phyloP scores from a whole-genome alignment of 1,140 invertebrate genomes.

The Diabrotica virgifera region DNA sequence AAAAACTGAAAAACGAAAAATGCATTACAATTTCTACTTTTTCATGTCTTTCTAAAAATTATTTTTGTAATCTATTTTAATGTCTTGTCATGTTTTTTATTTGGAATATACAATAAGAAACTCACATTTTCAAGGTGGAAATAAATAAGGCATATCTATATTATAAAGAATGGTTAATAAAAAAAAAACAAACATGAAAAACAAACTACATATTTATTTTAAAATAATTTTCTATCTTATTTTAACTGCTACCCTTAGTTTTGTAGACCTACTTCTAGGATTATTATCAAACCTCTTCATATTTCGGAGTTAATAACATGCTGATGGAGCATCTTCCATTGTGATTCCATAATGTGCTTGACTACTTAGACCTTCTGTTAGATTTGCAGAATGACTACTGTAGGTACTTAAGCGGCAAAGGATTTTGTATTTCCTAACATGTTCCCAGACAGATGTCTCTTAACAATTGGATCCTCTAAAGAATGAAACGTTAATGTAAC shows the following conservation, averaged over 20 bases:
- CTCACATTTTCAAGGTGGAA: no score
- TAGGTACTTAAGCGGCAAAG: conserved; percentile 66
- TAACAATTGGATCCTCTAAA: conserved; percentile 92
- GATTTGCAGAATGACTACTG: conserved; percentile 55
- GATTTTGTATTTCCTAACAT: conserved; percentile 64
- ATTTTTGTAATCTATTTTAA: no score
- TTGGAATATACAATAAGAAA: no score
- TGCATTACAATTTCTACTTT: no score
- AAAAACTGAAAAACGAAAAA: not conserved
- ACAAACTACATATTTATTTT: not conserved
- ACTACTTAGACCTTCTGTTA: conserved; percentile 59
- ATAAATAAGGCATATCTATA: not conserved
- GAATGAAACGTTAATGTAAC: conserved; percentile 89
- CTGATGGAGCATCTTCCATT: conserved; percentile 78
- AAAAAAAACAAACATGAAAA: not conserved
- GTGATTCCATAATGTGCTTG: conserved; percentile 57
- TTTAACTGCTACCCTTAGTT: conserved; percentile 76
- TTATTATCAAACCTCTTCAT: conserved; percentile 75
- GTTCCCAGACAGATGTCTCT: conserved; percentile 81
- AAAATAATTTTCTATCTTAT: conserved; percentile 36
- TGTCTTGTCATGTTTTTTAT: no score
- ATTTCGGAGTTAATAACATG: conserved; percentile 73
- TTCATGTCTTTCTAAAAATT: no score
- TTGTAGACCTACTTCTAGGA: conserved; percentile 83
- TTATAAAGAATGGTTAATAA: not conserved